Conservation (phyloP, 2,797 vertebrate genomes). For the Peromyscus attwateri region DNA sequence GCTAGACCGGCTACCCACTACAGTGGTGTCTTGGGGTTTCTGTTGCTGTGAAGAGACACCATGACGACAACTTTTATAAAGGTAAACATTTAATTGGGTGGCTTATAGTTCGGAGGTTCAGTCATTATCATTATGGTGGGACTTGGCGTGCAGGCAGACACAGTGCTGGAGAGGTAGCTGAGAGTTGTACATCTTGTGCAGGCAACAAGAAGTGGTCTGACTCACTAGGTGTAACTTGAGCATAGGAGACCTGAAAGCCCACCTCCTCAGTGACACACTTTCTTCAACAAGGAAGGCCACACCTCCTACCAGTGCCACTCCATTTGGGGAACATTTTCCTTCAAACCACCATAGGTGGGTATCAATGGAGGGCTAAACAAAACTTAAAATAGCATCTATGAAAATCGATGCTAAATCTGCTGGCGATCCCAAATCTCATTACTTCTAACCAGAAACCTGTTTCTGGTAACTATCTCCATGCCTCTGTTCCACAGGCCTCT, state of each 20-base stretch:
- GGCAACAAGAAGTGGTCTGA: neutral
- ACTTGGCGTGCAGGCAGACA: neutral
- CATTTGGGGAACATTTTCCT: neutral
- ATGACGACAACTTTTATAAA: neutral
- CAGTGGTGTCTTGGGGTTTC: neutral
- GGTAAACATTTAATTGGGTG: too few relatives aligned
- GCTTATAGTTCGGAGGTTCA: neutral
- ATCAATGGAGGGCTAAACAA: neutral
- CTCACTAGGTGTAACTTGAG: neutral
- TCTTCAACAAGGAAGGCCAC: neutral
- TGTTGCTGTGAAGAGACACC: neutral
- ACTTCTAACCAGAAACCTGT: neutral
- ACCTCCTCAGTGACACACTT: neutral
- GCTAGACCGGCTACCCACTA: too few relatives aligned
- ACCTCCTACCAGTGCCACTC: neutral
- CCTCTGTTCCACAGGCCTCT: neutral
- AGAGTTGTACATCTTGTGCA: neutral
- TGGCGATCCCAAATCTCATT: neutral
- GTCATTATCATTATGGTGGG: neutral
- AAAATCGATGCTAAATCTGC: neutral
- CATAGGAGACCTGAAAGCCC: neutral
- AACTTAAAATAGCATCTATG: neutral
- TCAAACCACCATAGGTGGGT: neutral
- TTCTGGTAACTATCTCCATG: neutral
- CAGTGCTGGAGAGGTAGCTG: neutral